Evolutionary conservation across 2,797 vertebrate species (phyloP), one percentile per base, ranked within the genome.

Genomic region (Brachyalestes nurse): DNA sequence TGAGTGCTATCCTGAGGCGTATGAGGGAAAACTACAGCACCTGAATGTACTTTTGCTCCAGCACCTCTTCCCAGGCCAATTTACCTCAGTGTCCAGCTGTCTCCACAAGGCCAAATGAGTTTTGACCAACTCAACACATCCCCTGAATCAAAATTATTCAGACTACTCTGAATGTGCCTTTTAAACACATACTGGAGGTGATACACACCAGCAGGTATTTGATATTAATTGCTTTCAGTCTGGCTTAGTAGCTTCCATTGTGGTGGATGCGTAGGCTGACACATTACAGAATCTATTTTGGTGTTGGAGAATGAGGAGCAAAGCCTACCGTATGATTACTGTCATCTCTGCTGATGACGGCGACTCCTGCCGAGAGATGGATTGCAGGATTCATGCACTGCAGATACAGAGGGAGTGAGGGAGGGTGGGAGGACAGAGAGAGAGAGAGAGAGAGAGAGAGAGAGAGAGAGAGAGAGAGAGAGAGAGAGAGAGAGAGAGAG

Each of bases 281-380:
- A 88, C 90, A 91, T 92, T 90, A 91, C 87, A 83, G 45, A 88
- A 89, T 90, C 91, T 92, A 92, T 93, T 94, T 92, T 87, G 81
- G 90, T 87, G 84, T 69, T 47, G 69, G 85, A 88, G 86, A 88
- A 84, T 38, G 88, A 89, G 82, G 88, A 87, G 81, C 61, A 85
- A 87, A 60, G 58, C 83, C 77, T 88, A 87, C 85, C 77, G 75
- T 91, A 81, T 93, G 92, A 94, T 94, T 93, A 91, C 84, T 87
- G 86, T 90, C 87, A 88, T 91, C 87, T 88, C 81, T 77, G 75
- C 85, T 86, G 82, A 78, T 81, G 88, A 88, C 12, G 55, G 81
- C 69, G 83, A 84, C 87, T 84, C 86, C 87, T 77, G 83, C 47
- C 51, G 83, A 87, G 89, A 66, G 45, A 82, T 10, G 55, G 58